Conservation (phyloP, 2,797 vertebrate genomes). For the Brachyalestes nurse region DNA sequence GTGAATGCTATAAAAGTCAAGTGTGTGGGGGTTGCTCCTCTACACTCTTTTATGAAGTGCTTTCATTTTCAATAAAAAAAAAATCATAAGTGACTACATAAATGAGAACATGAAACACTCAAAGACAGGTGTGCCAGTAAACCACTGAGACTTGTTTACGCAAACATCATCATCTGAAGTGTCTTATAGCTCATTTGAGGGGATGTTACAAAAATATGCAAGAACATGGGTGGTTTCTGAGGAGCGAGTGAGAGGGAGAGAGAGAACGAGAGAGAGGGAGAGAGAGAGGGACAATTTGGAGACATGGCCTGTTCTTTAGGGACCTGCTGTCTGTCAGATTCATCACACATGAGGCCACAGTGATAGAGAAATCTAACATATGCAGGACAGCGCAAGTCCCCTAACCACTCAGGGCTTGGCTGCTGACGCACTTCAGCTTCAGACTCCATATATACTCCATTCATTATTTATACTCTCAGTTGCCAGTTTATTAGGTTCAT, state of each 20-base stretch:
- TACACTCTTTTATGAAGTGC: not conserved
- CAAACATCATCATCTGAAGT: not conserved
- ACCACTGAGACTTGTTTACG: not conserved
- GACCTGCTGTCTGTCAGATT: not conserved
- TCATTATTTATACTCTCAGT: not conserved
- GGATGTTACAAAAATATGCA: not conserved
- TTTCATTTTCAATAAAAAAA: slow-evolving; percentile 17
- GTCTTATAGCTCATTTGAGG: not conserved
- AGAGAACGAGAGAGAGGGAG: not conserved
- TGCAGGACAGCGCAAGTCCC: not conserved
- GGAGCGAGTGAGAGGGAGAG: not conserved
- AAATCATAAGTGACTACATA: not conserved
- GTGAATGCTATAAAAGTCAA: slow-evolving; percentile 28
- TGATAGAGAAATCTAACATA: slow-evolving; percentile 4
- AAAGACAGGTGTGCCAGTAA: not conserved
- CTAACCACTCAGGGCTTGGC: not conserved
- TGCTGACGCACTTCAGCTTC: not conserved
- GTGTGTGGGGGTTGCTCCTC: not conserved
- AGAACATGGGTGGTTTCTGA: not conserved
- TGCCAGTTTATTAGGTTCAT: not conserved
- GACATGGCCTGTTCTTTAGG: not conserved
- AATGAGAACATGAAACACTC: slow-evolving; percentile 7
- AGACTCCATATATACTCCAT: not conserved
- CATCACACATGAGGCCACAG: not conserved
- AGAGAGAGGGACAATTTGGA: not conserved